phyloP scores from a whole-genome alignment of 2,888 invertebrate genomes.

The Ecdyonurus torrentis region DNA sequence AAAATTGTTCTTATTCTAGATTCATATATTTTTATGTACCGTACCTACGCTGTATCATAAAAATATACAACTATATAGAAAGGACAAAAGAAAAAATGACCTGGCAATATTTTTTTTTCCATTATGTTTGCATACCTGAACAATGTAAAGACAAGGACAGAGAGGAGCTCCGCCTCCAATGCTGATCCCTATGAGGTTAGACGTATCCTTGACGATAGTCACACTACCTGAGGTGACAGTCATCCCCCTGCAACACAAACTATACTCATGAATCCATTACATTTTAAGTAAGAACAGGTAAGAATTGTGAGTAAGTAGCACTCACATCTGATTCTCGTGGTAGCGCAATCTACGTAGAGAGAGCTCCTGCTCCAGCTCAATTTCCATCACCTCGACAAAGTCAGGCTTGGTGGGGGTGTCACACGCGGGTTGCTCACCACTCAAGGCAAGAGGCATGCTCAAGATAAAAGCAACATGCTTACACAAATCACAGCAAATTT shows the following conservation, averaged over 20 bases:
- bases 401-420: not conserved
- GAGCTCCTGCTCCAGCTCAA: conserved; percentile 5
- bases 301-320: not conserved
- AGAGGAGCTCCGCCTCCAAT: conserved; percentile 92
- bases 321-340: not conserved
- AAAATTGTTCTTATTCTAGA: too few relatives aligned
- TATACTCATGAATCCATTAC: conserved; percentile 17
- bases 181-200: conserved; percentile 87
- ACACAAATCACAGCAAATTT: not conserved
- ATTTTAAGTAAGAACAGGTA: not conserved
- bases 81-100: not conserved
- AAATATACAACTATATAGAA: too few relatives aligned
- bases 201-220: conserved; percentile 76
- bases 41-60: too few relatives aligned
- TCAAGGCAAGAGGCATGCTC: not conserved
- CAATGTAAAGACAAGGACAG: conserved; percentile 95
- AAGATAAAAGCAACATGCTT: not conserved
- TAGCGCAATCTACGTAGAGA: conserved; percentile 3
- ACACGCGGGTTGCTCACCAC: not conserved
- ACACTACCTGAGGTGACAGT: conserved; percentile 90
- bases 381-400: not conserved
- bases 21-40: too few relatives aligned
- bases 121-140: conserved; percentile 50
- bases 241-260: conserved; percentile 69
- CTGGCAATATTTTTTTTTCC: too few relatives aligned